phyloP scores from a whole-genome alignment of 2,797 vertebrate species.

The Sebastes itinus region DNA sequence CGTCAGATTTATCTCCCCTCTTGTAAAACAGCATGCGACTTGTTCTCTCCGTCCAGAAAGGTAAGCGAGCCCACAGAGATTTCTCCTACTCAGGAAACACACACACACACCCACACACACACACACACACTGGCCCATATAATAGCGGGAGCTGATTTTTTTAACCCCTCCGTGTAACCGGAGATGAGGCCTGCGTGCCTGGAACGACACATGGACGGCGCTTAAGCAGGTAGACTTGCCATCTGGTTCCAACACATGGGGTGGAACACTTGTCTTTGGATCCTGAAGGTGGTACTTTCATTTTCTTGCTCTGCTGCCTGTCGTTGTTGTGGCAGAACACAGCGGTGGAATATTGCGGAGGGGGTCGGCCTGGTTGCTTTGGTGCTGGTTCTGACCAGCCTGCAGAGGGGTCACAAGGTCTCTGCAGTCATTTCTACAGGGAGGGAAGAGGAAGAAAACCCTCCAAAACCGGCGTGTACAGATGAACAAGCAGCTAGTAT shows the following conservation, averaged over 20 bases:
- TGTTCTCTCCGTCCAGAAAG: slow-evolving; percentile 70
- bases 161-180: slow-evolving; percentile 57
- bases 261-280: slow-evolving; percentile 37
- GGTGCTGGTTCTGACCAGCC: slow-evolving; percentile 9
- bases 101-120: slow-evolving; percentile 9
- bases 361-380: background rate
- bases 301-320: slow-evolving; percentile 20
- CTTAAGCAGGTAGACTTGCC: slow-evolving; percentile 56
- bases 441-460: background rate
- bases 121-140: background rate
- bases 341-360: background rate
- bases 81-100: slow-evolving; percentile 45
- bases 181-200: slow-evolving; percentile 44
- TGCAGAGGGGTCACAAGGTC: slow-evolving; percentile 10
- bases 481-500: background rate
- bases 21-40: slow-evolving; percentile 75
- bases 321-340: background rate
- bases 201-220: slow-evolving; percentile 46
- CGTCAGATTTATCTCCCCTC: slow-evolving; percentile 70
- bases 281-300: slow-evolving; percentile 21
- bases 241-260: slow-evolving; percentile 59
- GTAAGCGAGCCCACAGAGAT: slow-evolving; percentile 56
- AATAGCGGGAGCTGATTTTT: slow-evolving; percentile 42
- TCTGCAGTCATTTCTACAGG: slow-evolving; percentile 14
- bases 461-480: background rate